Conservation (phyloP, 2,113 vertebrate species). For the Cynopterus brachyotis region DNA sequence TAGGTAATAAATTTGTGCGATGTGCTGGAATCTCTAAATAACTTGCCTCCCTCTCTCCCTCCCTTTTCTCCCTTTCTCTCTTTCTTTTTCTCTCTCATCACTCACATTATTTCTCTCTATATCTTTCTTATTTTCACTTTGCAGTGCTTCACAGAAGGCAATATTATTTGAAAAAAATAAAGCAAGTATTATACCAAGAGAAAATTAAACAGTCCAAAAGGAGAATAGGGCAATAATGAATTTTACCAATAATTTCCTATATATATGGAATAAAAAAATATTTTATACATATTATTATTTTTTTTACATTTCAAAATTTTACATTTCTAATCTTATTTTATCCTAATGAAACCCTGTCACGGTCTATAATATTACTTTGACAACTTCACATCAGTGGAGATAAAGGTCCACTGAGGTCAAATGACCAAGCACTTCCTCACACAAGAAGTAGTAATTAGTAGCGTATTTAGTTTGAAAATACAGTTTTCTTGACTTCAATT, state of each 20-base stretch:
- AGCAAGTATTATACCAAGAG: neutral
- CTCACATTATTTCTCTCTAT: neutral
- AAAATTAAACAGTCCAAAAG: neutral
- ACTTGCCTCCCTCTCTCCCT: neutral
- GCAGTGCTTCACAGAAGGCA: neutral
- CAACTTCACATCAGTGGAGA: neutral
- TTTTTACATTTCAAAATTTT: neutral
- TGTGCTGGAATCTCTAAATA: conserved; percentile 50
- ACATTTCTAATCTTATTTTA: neutral
- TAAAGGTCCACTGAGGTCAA: neutral
- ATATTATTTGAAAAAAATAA: neutral
- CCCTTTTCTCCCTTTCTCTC: accelerated
- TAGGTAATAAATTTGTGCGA: conserved; percentile 70
- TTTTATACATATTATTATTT: neutral
- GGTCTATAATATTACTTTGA: neutral
- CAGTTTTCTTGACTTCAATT: neutral
- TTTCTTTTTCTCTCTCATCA: neutral
- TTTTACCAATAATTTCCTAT: neutral
- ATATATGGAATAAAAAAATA: no score
- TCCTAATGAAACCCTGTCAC: neutral
- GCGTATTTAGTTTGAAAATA: neutral
- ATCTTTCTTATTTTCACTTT: neutral
- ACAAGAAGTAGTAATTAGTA: neutral
- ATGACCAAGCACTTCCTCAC: neutral
- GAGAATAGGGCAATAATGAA: neutral